Evolutionary conservation across 2,113 vertebrate species (phyloP).

Genomic region (Petrocephalus microphthalmus): DNA sequence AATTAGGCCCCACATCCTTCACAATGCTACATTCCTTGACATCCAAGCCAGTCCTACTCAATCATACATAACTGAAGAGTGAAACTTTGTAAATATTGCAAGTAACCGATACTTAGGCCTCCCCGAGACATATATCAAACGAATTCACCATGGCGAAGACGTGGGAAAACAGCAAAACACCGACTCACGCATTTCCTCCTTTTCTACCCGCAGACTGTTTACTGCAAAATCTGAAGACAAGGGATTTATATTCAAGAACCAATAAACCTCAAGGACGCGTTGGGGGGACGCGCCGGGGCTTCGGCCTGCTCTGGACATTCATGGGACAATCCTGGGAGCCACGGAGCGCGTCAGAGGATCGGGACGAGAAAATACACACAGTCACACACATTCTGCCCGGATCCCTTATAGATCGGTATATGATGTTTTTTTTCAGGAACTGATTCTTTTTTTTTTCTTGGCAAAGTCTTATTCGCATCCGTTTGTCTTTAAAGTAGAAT

Average conservation of each 20-base stretch:
- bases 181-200: not conserved
- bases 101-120: not conserved
- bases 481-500: conserved; percentile 19
- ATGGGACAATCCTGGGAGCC: conserved; percentile 14
- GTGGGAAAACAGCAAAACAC: not conserved
- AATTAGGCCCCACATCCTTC: not conserved
- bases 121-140: not conserved
- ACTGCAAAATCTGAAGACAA: conserved; percentile 56
- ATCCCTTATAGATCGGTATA: conserved; percentile 33
- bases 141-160: not conserved
- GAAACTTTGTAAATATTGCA: not conserved
- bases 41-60: not conserved
- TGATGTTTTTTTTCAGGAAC: conserved; percentile 33
- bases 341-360: conserved; percentile 26
- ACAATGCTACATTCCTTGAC: not conserved
- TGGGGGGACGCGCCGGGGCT: conserved; percentile 35
- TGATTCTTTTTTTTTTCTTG: conserved; percentile 10
- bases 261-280: conserved; percentile 53
- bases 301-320: conserved; percentile 45
- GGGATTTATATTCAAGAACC: conserved; percentile 57
- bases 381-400: conserved; percentile 29
- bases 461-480: conserved; percentile 21
- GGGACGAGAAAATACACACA: not conserved
- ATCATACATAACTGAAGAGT: not conserved
- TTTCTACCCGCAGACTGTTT: conserved; percentile 58